Conservation (phyloP, 2,888 invertebrate genomes). For the Liodrosophila aerea region DNA sequence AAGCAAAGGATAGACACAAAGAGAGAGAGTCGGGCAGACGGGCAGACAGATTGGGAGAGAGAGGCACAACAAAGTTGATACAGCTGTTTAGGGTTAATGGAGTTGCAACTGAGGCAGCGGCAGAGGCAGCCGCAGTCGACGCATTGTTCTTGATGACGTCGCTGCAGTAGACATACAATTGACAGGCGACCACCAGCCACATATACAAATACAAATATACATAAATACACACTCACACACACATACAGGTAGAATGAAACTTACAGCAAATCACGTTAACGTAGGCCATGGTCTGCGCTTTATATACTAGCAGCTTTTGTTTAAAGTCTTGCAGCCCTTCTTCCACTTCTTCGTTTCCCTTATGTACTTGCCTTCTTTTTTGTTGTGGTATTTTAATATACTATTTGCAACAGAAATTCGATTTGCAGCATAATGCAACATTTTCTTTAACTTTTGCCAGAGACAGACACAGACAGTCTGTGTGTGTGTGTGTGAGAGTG, state of each 20-base stretch:
- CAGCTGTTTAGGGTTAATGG: conserved; percentile 62
- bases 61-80: conserved; percentile 25
- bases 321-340: conserved; percentile 51
- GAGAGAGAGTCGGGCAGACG: not conserved
- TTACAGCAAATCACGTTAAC: conserved; percentile 75
- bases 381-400: conserved; percentile 32
- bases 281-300: conserved; percentile 76
- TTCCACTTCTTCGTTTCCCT: conserved; percentile 5
- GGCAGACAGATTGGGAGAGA: conserved; percentile 8
- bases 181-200: conserved; percentile 66
- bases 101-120: conserved; percentile 61
- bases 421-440: conserved; percentile 70
- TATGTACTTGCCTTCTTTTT: conserved; percentile 13
- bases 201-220: conserved; percentile 16
- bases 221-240: conserved; percentile 9
- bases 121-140: conserved; percentile 46
- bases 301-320: conserved; percentile 67
- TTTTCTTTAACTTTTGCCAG: conserved; percentile 61
- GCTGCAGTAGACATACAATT: conserved; percentile 69
- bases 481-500: conserved; percentile 2
- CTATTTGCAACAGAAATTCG: conserved; percentile 63
- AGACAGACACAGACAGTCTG: conserved; percentile 23
- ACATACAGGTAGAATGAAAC: conserved; percentile 36
- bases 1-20: conserved; percentile 7
- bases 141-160: conserved; percentile 60